Evolutionary conservation across 2,888 invertebrate species (phyloP), one percentile per base, ranked within the genome.

Genomic region (Hylaea fasciaria): DNA sequence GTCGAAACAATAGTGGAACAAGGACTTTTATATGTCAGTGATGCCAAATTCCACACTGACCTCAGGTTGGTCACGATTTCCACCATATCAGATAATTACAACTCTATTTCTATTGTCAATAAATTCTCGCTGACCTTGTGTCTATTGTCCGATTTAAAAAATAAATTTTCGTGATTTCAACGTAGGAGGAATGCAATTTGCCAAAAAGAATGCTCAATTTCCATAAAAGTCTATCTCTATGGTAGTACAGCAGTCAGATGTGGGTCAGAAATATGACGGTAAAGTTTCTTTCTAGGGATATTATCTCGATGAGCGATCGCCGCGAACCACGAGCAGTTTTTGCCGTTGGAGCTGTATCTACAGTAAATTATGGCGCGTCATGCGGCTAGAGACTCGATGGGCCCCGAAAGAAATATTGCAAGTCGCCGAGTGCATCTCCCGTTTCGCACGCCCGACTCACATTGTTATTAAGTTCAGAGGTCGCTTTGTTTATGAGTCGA

Each of bases 391-490:
- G 82, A 80, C 79, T 79, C 85, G 83, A 87, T 87, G 83, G 82
- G 81, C 76, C 73, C 77, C 69, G 72, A 87, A 89, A 91, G 89
- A 91, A 85, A 85, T 90, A 91, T 89, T 82, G 85, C 87, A 83
- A 83, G 83, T 83, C 86, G 78, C 78, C 79, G 78, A 85, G 82
- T 84, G 85, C 88, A 89, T 92, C 91, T 89, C 83, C 88, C 81
- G 87, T 91, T 91, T 91, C 91, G 90, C 90, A 91, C 91, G 91
- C 86, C 85, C 85, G 86, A 82, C 81, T 88, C 86, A 86, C 88
- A 89, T 90, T 92, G 90, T 89, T 91, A 87, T 89, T 87, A 87
- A 90, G 91, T 87, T 92, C 92, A 91, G 78, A 92, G 91, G 87
- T 92, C 88, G 85, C 78, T 85, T 88, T 88, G 91, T 91, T 91